Evolutionary conservation across 2,888 invertebrate genomes (phyloP).

Genomic region (Nomada goodeniana): DNA sequence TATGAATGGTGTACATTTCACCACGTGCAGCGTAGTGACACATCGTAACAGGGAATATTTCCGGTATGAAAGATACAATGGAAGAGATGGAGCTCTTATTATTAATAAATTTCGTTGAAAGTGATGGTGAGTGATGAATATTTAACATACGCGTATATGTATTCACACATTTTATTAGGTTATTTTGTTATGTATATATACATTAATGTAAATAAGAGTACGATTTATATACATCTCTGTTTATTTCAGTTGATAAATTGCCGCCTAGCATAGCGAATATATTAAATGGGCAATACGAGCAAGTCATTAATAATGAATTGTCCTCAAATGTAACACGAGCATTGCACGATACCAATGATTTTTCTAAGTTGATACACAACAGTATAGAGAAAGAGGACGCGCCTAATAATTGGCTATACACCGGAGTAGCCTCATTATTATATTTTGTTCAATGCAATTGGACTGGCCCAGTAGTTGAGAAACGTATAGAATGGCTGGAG

Average conservation of each 20-base stretch:
- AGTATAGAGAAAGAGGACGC: conserved; percentile 53
- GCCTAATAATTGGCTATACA: conserved; percentile 84
- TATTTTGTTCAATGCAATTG: conserved; percentile 93
- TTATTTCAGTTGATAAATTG: conserved; percentile 46
- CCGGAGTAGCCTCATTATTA: conserved; percentile 88
- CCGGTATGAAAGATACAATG: conserved; percentile 4
- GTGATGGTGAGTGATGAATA: conserved; percentile 38
- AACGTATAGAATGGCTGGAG: conserved; percentile 72
- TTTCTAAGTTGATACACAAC: conserved; percentile 59
- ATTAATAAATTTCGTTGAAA: conserved; percentile 29
- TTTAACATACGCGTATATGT: background rate
- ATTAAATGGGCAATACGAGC: conserved; percentile 53
- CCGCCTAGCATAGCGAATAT: conserved; percentile 30
- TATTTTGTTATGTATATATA: conserved; percentile 16
- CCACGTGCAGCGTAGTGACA: conserved; percentile 35
- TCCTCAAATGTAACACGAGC: conserved; percentile 3
- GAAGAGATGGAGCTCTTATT: conserved; percentile 45
- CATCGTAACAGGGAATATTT: conserved; percentile 20
- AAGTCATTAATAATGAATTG: conserved; percentile 45
- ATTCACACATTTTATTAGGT: conserved; percentile 29
- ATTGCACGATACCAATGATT: conserved; percentile 19
- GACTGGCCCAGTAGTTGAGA: conserved; percentile 88
- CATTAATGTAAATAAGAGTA: background rate
- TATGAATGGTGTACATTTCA: background rate
- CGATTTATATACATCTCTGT: conserved; percentile 4